Conservation (phyloP, 2,888 invertebrate species). For the Blastobasis lacticolella region DNA sequence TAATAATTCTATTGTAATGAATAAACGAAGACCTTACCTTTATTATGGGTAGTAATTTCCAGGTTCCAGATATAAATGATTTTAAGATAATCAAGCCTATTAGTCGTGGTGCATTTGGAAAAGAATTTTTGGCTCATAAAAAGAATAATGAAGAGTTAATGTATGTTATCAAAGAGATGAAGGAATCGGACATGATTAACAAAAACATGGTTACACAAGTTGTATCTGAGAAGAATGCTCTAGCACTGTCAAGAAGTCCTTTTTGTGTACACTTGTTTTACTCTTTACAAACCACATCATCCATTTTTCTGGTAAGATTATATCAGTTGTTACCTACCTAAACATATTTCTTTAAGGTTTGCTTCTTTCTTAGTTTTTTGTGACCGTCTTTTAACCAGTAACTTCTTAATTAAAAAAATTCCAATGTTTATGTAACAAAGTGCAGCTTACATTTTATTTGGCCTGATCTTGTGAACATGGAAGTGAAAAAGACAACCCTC, state of each 20-base stretch:
- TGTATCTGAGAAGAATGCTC: slow-evolving; percentile 92
- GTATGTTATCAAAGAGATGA: slow-evolving; percentile 96
- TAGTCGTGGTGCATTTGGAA: slow-evolving; percentile 95
- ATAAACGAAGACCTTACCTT: too few relatives aligned
- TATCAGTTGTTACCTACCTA: too few relatives aligned
- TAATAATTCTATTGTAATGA: neutral
- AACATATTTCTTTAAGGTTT: too few relatives aligned
- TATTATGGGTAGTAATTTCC: slow-evolving; percentile 16
- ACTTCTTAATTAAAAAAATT: too few relatives aligned
- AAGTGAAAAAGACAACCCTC: too few relatives aligned
- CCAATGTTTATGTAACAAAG: too few relatives aligned
- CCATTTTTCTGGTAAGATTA: slow-evolving; percentile 84
- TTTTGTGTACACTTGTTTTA: slow-evolving; percentile 96
- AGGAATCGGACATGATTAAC: slow-evolving; percentile 94
- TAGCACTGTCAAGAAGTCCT: slow-evolving; percentile 91
- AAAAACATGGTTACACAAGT: slow-evolving; percentile 97
- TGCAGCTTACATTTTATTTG: too few relatives aligned
- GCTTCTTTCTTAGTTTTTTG: too few relatives aligned
- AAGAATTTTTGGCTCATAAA: slow-evolving; percentile 94
- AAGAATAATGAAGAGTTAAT: slow-evolving; percentile 85
- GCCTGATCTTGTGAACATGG: too few relatives aligned
- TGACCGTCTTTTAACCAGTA: too few relatives aligned
- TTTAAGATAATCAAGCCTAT: slow-evolving; percentile 95
- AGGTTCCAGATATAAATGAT: slow-evolving; percentile 88
- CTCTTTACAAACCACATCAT: slow-evolving; percentile 89